These are phyloP conservation scores for Lordiphosa stackelbergi DNA, from an alignment of 1,140 invertebrate species.

Conservation along the genomic window DNA sequence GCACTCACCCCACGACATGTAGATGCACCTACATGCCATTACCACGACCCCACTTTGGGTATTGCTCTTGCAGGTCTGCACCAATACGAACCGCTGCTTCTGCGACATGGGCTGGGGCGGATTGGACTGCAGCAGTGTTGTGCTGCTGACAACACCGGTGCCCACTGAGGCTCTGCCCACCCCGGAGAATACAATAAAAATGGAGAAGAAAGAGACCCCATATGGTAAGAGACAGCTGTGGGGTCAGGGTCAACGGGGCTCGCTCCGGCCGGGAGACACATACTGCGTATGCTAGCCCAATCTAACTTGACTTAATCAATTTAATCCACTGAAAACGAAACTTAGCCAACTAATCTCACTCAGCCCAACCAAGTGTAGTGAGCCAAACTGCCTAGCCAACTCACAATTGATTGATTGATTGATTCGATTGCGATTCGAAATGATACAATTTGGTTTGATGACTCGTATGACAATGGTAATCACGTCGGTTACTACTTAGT, in stretches of 20 bases:
- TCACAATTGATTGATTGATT: conserved; percentile 51
- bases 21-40: conserved; percentile 9
- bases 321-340: conserved; percentile 20
- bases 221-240: conserved; percentile 84
- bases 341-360: conserved; percentile 7
- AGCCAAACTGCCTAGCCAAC: conserved; percentile 27
- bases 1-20: conserved; percentile 10
- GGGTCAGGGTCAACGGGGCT: conserved; percentile 6
- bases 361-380: conserved; percentile 16
- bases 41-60: conserved; percentile 17
- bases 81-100: conserved; percentile 94
- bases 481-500: conserved; percentile 37
- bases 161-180: conserved; percentile 78
- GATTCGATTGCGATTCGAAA: conserved; percentile 59
- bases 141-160: conserved; percentile 81
- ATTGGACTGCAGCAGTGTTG: conserved; percentile 89
- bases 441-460: conserved; percentile 44
- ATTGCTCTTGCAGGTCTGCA: conserved; percentile 86
- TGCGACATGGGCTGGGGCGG: conserved; percentile 94
- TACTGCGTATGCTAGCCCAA: conserved; percentile 16
- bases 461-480: conserved; percentile 77
- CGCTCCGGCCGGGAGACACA: conserved; percentile 1
- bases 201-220: conserved; percentile 91
- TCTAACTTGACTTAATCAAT: conserved; percentile 25
- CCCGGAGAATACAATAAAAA: conserved; percentile 79